phyloP scores from a whole-genome alignment of 2,797 vertebrate genomes.

The Rousettus madagascariensis region DNA sequence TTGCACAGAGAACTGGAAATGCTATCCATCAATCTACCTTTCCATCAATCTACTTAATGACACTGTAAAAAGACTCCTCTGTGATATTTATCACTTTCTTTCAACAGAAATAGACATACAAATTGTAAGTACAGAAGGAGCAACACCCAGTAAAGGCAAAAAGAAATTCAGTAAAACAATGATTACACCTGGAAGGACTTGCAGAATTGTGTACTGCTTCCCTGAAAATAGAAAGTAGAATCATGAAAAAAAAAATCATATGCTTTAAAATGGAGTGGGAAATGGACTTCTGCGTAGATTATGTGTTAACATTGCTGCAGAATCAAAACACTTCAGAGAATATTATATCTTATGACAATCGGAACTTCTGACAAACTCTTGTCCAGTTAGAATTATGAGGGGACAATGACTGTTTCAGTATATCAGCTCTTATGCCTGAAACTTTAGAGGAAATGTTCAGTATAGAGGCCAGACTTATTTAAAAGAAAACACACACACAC shows the following conservation, averaged over 20 bases:
- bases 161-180: constrained; percentile 15
- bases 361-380: constrained; percentile 25
- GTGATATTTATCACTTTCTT: constrained; percentile 26
- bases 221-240: constrained; percentile 37
- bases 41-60: not conserved
- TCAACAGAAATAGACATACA: constrained; percentile 14
- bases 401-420: not conserved
- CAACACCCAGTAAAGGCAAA: not conserved
- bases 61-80: not conserved
- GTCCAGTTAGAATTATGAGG: constrained; percentile 52
- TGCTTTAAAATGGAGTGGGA: constrained; percentile 26
- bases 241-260: not conserved
- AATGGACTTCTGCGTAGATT: not conserved
- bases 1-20: not conserved
- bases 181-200: not conserved
- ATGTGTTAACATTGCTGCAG: not conserved
- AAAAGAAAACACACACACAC: not conserved
- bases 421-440: not conserved
- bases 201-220: not conserved
- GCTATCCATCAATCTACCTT: not conserved
- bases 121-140: constrained; percentile 1
- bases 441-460: not conserved
- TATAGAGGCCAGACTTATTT: not conserved
- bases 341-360: not conserved
- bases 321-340: constrained; percentile 36